Base-by-base conservation (phyloP, 2,888 invertebrate species). In the Tineola bisselliella region DNA sequence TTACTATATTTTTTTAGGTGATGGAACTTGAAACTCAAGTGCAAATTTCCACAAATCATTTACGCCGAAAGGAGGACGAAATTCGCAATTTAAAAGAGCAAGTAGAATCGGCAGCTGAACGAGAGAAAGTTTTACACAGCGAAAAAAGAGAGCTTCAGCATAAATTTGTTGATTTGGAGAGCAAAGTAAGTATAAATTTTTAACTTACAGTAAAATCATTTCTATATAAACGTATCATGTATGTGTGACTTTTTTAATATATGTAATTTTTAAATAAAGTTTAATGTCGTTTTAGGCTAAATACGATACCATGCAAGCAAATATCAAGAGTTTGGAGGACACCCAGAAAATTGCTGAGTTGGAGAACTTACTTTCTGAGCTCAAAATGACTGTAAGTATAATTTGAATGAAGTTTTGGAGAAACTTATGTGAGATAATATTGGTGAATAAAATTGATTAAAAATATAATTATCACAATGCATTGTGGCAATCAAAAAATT, bases 1-100 rank as follows among this genome's bases (percentile, higher is more conserved):
- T 13, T n/a, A 25, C 2, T 2, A 25, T 25, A 25, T 38, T 2
- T 1, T 61, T 63, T 10, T 64, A 91, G 91, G 92, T 93, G 0
- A 95, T 98, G 98, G 98, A 99, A 79, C 88, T 98, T 59, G 98
- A 98, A 80, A 97, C 98, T 1, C 98, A 97, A 76, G 94, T 95
- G 54, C 95, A 95, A 76, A 95, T 96, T 0, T 93, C 94, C 63
- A 94, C 94, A 19, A 96, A 96, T 79, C 95, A 95, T 76, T 79
- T 95, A 64, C 90, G 94, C 44, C 90, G 99, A 10, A 97, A 98
- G 79, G 98, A 98, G 70, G 98, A 98, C 63, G 97, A 98, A 73
- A 92, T 95, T 68, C 94, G 95, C 71, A 90, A 91, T 69, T 86
- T 97, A 61, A 90, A 92, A 52, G 95, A 95, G 63, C 91, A 91